phyloP scores from a whole-genome alignment of 1,140 invertebrate genomes.

The Nasonia longicornis region DNA sequence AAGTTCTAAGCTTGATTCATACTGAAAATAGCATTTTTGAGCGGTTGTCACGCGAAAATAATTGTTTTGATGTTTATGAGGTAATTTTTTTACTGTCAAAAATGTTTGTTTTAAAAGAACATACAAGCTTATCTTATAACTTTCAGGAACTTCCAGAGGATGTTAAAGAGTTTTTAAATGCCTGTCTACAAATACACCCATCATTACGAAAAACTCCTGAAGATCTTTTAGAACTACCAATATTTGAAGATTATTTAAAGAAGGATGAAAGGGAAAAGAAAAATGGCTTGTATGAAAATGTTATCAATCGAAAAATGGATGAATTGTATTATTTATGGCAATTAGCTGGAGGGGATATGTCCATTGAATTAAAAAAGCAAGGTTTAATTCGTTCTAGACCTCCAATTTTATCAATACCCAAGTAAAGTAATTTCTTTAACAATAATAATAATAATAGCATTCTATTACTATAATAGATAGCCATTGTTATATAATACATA shows the following conservation, averaged over 20 bases:
- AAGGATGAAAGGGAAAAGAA: constrained; percentile 57
- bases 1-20: constrained; percentile 80
- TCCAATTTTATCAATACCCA: constrained; percentile 82
- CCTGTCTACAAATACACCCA: constrained; percentile 77
- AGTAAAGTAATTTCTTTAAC: constrained; percentile 66
- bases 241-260: constrained; percentile 66
- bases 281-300: constrained; percentile 63
- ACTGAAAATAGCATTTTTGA: constrained; percentile 75
- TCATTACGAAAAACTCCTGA: constrained; percentile 73
- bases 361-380: constrained; percentile 89
- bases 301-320: constrained; percentile 76
- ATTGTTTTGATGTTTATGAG: constrained; percentile 76
- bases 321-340: constrained; percentile 96
- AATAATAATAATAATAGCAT: not conserved
- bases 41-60: constrained; percentile 82
- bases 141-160: constrained; percentile 72
- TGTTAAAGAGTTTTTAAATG: constrained; percentile 75
- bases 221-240: constrained; percentile 70
- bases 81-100: constrained; percentile 60
- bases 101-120: constrained; percentile 51
- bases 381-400: constrained; percentile 87
- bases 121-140: constrained; percentile 29
- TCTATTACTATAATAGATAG: not conserved
- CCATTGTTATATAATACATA: constrained; percentile 46
- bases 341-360: constrained; percentile 93